Evolutionary conservation across 2,797 vertebrate genomes (phyloP).

Genomic region (Phataginus tetradactyla): DNA sequence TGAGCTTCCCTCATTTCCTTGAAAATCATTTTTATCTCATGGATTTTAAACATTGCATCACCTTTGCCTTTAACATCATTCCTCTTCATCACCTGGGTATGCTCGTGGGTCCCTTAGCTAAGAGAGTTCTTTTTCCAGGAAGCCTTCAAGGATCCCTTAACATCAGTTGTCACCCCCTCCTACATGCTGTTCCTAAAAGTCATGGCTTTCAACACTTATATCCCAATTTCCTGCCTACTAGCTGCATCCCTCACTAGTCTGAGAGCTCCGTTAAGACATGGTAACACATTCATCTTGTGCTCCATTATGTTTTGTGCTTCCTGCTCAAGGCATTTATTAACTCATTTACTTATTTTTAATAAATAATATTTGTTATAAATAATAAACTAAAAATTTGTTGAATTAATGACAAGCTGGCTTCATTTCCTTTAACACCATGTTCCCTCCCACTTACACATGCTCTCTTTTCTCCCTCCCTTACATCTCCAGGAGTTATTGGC

Average conservation of each 20-base stretch:
- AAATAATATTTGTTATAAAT: too few relatives aligned
- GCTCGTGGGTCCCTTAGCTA: not conserved
- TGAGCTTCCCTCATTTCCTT: not conserved
- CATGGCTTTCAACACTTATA: not conserved
- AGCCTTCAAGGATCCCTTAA: not conserved
- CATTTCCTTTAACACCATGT: not conserved
- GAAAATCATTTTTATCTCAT: not conserved
- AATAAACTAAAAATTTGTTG: not conserved
- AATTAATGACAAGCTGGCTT: not conserved
- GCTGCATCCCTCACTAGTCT: not conserved
- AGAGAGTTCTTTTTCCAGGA: not conserved
- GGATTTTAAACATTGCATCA: not conserved
- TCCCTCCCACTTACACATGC: not conserved
- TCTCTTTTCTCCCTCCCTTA: not conserved
- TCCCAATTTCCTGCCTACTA: not conserved
- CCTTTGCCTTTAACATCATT: not conserved
- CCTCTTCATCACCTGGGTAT: not conserved
- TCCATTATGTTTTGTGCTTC: not conserved
- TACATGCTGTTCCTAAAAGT: not conserved
- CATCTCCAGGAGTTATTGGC: not conserved
- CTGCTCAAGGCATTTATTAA: not conserved
- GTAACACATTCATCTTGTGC: not conserved
- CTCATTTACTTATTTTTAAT: too few relatives aligned
- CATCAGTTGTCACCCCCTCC: not conserved
- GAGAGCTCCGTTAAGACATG: not conserved